A percentile compares a stretch with the other conserved stretches of the same genome.
Conservation (phyloP, 2,797 vertebrate species). For the Chiloscyllium punctatum region DNA sequence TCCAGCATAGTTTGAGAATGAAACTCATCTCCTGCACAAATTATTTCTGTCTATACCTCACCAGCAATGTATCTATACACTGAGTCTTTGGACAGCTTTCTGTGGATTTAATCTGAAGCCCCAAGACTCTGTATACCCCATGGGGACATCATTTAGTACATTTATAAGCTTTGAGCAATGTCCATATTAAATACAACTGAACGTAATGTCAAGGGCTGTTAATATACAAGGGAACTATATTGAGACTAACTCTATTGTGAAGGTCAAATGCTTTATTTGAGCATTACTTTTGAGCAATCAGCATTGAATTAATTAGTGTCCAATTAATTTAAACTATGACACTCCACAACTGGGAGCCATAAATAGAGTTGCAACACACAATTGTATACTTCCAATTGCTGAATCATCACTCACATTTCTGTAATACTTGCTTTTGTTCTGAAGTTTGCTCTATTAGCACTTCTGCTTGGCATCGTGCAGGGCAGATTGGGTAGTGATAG, state of each 20-base stretch:
- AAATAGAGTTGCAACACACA: neutral
- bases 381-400: neutral
- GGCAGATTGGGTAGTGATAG: neutral
- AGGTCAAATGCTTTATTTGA: neutral
- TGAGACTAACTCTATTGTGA: neutral
- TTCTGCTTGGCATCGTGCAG: neutral
- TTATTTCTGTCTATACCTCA: neutral
- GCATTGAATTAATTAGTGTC: neutral
- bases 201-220: neutral
- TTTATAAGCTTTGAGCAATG: neutral
- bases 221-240: neutral
- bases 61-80: neutral
- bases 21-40: neutral
- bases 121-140: neutral
- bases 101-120: neutral
- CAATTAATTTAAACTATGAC: neutral
- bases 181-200: neutral
- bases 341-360: neutral
- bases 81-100: neutral
- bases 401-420: neutral
- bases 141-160: neutral
- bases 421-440: neutral
- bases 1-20: neutral
- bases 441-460: neutral
- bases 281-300: neutral